Evolutionary conservation across 2,797 vertebrate species (phyloP), one percentile per base, ranked within the genome.

Genomic region (Cheirogaleus major): DNA sequence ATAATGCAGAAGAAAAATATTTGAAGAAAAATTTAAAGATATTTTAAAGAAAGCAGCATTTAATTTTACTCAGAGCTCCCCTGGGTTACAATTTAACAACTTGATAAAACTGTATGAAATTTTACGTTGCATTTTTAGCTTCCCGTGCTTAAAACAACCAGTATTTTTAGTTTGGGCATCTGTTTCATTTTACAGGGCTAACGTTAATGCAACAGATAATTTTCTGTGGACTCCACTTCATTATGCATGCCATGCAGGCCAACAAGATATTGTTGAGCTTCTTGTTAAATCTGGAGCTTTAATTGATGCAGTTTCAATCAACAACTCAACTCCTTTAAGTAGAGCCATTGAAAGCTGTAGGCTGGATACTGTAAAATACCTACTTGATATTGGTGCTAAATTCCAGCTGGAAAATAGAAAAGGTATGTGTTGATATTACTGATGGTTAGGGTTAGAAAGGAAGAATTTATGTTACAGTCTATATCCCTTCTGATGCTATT

Each of bases 221-320:
- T 99, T 99, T 98, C 93, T 98, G 93, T 99, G 99, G 99, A 99
- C 99, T 11, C 99, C 99, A 0, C 99, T 99, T 48, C 99, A 99
- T 93, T 99, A 99, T 0, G 99, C 99, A 0, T 99, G 99, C 95
- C 98, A 99, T 1, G 98, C 99, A 0, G 99, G 99, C 43, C 99
- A 99, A 52, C 98, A 99, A 38, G 99, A 99, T 25, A 98, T 99
- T 4, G 97, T 99, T 20, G 97, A 99, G 52, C 98, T 99, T 76
- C 98, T 99, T 1, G 75, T 99, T 81, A 96, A 99, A 72, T 98
- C 98, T 1, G 99, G 99, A 35, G 99, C 99, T 23, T 4, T 14
- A 0, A 76, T 99, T 38, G 98, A 99, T 32, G 98, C 99, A 0
- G 38, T 70, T 59, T 97, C 99, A 7, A 98, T 99, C 65, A 98